Evolutionary conservation across 1,140 invertebrate species (phyloP).

Genomic region (Drosophila tristis): DNA sequence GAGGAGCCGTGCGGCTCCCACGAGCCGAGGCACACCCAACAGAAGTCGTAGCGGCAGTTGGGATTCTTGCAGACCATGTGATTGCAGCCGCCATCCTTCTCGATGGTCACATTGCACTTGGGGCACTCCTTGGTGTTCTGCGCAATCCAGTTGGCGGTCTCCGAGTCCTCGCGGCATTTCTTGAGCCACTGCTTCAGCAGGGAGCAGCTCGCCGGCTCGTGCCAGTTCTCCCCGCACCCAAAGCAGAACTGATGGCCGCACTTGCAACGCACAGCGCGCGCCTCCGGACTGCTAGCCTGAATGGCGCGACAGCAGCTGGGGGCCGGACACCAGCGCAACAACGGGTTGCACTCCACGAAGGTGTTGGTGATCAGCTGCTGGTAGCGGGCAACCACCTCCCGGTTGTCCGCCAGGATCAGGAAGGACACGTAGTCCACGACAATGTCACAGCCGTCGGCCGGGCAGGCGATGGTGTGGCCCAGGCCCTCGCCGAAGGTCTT

Average conservation of each 20-base stretch:
- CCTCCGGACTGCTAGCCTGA: constrained; percentile 96
- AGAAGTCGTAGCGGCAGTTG: constrained; percentile 98
- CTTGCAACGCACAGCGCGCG: constrained; percentile 95
- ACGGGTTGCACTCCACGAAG: constrained; percentile 98
- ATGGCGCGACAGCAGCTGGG: constrained; percentile 98
- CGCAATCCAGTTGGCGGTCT: constrained; percentile 99
- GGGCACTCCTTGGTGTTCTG: constrained; percentile 99
- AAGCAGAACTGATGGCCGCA: constrained; percentile 98
- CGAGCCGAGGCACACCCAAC: constrained; percentile 99
- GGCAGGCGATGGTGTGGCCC: constrained; percentile 97
- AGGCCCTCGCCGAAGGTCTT: constrained; percentile 99
- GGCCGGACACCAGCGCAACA: constrained; percentile 98
- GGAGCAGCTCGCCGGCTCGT: constrained; percentile 98
- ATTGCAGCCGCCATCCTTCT: constrained; percentile 99
- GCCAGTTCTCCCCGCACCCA: constrained; percentile 98
- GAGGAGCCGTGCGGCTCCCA: constrained; percentile 99
- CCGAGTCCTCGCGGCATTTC: constrained; percentile 99
- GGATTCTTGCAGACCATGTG: constrained; percentile 99
- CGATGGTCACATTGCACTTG: constrained; percentile 98
- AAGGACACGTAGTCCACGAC: constrained; percentile 98
- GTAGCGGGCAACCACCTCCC: constrained; percentile 97
- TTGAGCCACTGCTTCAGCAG: constrained; percentile 98
- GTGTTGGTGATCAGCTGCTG: constrained; percentile 99
- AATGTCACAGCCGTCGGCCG: constrained; percentile 95
- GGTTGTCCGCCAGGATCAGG: constrained; percentile 95